Evolutionary conservation across 2,797 vertebrate genomes (phyloP), one percentile per base, ranked within the genome.

Genomic region (Acanthurus lineatus): DNA sequence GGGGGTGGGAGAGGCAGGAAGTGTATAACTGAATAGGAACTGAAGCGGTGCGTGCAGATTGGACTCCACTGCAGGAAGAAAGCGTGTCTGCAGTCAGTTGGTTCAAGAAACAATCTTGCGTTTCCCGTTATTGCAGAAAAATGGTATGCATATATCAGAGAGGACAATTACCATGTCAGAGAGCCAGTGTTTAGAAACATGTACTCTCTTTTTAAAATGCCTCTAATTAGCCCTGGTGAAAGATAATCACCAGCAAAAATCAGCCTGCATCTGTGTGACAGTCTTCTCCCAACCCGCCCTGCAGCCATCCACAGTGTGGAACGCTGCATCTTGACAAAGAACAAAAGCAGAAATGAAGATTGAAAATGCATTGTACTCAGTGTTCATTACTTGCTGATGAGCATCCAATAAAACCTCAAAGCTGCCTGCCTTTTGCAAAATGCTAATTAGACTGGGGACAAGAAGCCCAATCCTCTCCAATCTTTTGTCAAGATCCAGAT

Each of bases 181-280:
- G 61, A 73, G 61, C 62, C 42, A 53, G 45, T 77, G 70, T 86
- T 90, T 87, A 79, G 71, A 79, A 76, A 84, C 73, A 76, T 83
- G 69, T 57, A 72, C 82, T 87, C 75, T 83, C 66, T 77, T 85
- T 86, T 76, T 79, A 71, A 91, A 91, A 90, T 66, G 75, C 47
- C 70, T 89, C 77, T 90, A 88, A 92, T 89, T 89, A 83, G 88
- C 83, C 86, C 85, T 44, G 19, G 81, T 82, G 76, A 84, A 84
- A 76, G 88, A 93, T 90, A 91, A 91, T 89, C 85, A 91, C 74
- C 88, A 86, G 76, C 67, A 69, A 87, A 32, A 89, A 85, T 78
- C 79, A 73, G 79, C 61, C 52, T 76, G 79, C 88, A 83, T 92
- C 88, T 93, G 90, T 93, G 90, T 79, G 81, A 82, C 80, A 87